Percentiles rank a stretch among this genome's conserved stretches.
Evolutionary conservation across 2,113 vertebrate genomes (phyloP).

Genomic region (Aythya baeri): DNA sequence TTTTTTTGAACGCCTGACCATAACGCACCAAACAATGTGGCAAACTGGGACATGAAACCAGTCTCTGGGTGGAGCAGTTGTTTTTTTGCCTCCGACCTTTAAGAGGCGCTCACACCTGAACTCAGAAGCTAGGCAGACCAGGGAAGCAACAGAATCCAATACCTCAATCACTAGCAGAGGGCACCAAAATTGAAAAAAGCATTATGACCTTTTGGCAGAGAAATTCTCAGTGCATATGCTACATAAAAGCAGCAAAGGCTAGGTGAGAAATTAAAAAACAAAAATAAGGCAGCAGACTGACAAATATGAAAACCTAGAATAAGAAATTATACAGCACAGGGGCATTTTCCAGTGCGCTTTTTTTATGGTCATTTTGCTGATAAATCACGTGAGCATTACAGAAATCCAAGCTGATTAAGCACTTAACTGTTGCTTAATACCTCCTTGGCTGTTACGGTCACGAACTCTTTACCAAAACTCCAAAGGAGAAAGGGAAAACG

Average conservation of each 20-base stretch:
- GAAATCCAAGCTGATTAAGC: constrained; percentile 44
- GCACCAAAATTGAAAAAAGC: not conserved
- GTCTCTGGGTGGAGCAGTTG: not conserved
- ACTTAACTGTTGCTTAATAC: constrained; percentile 34
- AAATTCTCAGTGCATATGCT: not conserved
- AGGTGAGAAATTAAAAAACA: not conserved
- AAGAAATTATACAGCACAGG: not conserved
- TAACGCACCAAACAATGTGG: not conserved
- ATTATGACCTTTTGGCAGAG: not conserved
- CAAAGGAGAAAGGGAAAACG: not conserved
- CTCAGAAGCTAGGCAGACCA: not conserved
- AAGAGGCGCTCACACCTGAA: not conserved
- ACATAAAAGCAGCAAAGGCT: not conserved
- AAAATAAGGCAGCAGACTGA: not conserved
- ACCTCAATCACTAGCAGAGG: not conserved
- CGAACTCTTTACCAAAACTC: not conserved
- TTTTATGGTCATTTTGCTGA: constrained; percentile 4
- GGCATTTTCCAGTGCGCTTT: not conserved
- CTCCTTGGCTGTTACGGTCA: not conserved
- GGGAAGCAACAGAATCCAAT: not conserved
- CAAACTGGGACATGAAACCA: not conserved
- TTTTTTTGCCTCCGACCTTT: not conserved
- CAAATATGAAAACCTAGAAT: not conserved
- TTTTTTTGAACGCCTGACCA: not conserved
- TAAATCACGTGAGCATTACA: not conserved